Conservation (phyloP, 2,113 vertebrate species). For the Chiloscyllium plagiosum region DNA sequence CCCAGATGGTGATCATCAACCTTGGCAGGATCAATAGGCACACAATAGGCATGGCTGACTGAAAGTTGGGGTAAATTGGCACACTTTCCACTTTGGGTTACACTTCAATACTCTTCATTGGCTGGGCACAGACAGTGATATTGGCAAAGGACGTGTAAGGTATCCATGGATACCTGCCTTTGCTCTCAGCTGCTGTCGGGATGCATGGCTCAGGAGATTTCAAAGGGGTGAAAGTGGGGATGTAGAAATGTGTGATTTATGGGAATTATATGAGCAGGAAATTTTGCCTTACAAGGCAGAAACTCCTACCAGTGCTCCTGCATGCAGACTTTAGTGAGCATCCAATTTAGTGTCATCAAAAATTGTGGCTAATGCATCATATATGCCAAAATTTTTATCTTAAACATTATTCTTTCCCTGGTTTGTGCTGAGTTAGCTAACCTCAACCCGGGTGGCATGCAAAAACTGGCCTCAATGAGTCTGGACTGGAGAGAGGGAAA, state of each 20-base stretch:
- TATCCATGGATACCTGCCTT: constrained; percentile 32
- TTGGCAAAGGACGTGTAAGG: constrained; percentile 7
- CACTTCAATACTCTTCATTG: not conserved
- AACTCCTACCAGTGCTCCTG: not conserved
- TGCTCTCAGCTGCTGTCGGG: constrained; percentile 22
- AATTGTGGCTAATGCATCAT: constrained; percentile 19
- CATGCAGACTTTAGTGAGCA: not conserved
- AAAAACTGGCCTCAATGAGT: not conserved
- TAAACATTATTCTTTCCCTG: constrained; percentile 7
- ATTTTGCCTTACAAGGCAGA: constrained; percentile 14
- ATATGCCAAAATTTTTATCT: constrained; percentile 27
- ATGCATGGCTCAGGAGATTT: constrained; percentile 22
- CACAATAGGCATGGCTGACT: not conserved
- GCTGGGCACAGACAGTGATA: constrained; percentile 19
- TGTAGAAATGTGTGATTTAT: constrained; percentile 21
- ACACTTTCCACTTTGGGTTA: not conserved
- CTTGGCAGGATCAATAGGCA: constrained; percentile 26
- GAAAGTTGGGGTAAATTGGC: not conserved
- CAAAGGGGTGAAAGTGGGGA: constrained; percentile 20
- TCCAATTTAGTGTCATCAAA: constrained; percentile 31
- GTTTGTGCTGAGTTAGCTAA: constrained; percentile 17
- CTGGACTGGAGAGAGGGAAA: not conserved
- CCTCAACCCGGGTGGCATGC: not conserved
- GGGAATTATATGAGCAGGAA: constrained; percentile 20
- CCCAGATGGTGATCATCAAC: constrained; percentile 24